A percentile compares a stretch with the other conserved stretches of the same genome.
phyloP scores from a whole-genome alignment of 2,888 invertebrate genomes.

The Cactoblastis cactorum region DNA sequence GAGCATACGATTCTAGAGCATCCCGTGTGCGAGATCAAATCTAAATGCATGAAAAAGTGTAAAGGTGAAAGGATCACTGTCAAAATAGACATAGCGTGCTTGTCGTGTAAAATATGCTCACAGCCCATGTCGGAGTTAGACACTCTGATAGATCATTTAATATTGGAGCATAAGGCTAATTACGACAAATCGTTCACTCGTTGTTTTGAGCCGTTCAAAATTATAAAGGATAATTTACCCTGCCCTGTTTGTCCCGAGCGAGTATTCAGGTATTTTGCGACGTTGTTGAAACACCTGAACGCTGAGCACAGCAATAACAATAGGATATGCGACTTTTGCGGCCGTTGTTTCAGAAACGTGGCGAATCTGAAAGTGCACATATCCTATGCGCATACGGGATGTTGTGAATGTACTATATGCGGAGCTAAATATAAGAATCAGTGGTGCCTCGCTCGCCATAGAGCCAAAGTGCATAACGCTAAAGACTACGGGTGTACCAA shows the following conservation, averaged over 20 bases:
- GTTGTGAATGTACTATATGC: conserved; percentile 56
- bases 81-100: conserved; percentile 52
- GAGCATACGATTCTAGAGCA: conserved; percentile 53
- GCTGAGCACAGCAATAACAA: conserved; percentile 62
- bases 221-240: conserved; percentile 60
- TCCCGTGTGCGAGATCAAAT: conserved; percentile 56
- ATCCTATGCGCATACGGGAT: conserved; percentile 53
- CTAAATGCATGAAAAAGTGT: conserved; percentile 57
- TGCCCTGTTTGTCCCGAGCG: conserved; percentile 53
- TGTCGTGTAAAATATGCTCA: conserved; percentile 55
- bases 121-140: conserved; percentile 43
- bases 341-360: conserved; percentile 53
- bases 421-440: conserved; percentile 59
- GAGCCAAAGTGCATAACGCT: conserved; percentile 57
- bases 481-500: conserved; percentile 63
- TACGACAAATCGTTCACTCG: conserved; percentile 53
- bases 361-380: conserved; percentile 61
- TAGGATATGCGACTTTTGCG: conserved; percentile 65
- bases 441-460: conserved; percentile 58
- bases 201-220: conserved; percentile 56
- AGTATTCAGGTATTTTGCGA: conserved; percentile 58
- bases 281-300: conserved; percentile 58
- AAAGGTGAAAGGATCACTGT: conserved; percentile 61
- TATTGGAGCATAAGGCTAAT: conserved; percentile 49
- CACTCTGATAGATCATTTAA: conserved; percentile 55